Base-by-base conservation (phyloP, 2,797 vertebrate genomes). In the Helicolenus hilgendorfi region DNA sequence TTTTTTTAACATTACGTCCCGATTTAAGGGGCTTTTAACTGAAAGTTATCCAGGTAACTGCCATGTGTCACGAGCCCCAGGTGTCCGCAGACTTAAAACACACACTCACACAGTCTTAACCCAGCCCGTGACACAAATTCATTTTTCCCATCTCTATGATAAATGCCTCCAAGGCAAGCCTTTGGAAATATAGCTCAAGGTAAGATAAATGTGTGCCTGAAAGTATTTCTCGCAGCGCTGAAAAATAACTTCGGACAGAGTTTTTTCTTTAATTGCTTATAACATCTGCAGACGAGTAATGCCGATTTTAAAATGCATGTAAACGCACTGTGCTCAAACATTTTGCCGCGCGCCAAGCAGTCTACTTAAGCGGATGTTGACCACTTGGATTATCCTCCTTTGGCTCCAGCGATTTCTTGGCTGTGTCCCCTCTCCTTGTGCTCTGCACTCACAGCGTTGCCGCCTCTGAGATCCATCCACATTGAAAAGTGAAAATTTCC, bases 181-280 rank as follows among this genome's bases (percentile, higher is more conserved):
- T 94, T 84, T 77, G 80, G 86, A 94, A 94, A 95, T 69, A 75
- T 74, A 92, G 82, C 83, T 89, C 71, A 83, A 85, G 76, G 81
- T 79, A 82, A 92, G 88, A 87, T 90, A 87, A 87, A 89, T 85
- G 72, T 78, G 29, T 79, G 60, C 77, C 56, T 84, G 36, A 78
- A 79, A 83, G 74, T 73, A 74, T 81, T 84, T 82, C 64, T 81
- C 22, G 33, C 59, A 65, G 58, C 27, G 4, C 20, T 62, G 24
- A 79, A 85, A 87, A 75, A 68, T 33, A 83, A 80, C 65, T 87
- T 70, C 2, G 20, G 60, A 68, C 26, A 53, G 24, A 72, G 7
- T 41, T 36, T 60, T 70, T 38, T 29, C 67, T 86, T 74, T 36
- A 58, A 83, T 80, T 85, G 49, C 45, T 70, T 64, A 11, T n/a